Base-by-base conservation (phyloP, 2,888 invertebrate species). In the Ectemnius lituratus region DNA sequence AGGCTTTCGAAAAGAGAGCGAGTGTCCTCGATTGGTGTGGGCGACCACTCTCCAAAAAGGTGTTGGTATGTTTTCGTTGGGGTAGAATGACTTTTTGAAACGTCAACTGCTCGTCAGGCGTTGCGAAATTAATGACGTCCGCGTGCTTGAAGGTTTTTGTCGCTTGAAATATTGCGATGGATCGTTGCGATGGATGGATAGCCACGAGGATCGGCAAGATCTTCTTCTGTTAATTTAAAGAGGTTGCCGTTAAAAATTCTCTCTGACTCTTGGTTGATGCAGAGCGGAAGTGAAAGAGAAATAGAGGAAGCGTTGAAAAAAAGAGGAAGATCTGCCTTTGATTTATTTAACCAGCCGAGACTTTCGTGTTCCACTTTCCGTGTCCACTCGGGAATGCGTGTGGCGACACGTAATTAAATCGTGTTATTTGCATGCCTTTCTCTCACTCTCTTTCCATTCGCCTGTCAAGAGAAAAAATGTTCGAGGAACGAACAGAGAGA, bases 361-460 rank as follows among this genome's bases (percentile, higher is more conserved):
- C 65, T 67, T 60, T 62, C 68, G 16, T 65, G 71, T 62, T 60
- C 75, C 75, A 27, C 27, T 75, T 68, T 62, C 2, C 5, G 2
- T 13, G 37, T 49, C 49, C 47, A 62, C 37, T 52, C 52, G n/a
- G 52, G 68, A 62, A 62, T 47, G 62, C 37, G 73, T 47, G 52
- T 58, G 23, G 18, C 49, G 45, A 47, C 68, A 71, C 68, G 76
- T 72, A 76, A 76, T 76, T 75, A 76, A 76, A 76, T 76, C 67
- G 73, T 69, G 73, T 68, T 77, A 73, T 78, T 78, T 76, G 76
- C 78, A 78, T 78, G 65, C 73, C 73, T 76, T 68, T 68, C 70
- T 73, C 66, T 73, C 70, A 65, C 64, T 37, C 64, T 37, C 73
- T 18, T 47, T 67, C 27, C 5, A 52, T 14, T 5, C 5, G 16